Base-by-base conservation (phyloP, 2,113 vertebrate genomes). In the Eolophus roseicapilla region DNA sequence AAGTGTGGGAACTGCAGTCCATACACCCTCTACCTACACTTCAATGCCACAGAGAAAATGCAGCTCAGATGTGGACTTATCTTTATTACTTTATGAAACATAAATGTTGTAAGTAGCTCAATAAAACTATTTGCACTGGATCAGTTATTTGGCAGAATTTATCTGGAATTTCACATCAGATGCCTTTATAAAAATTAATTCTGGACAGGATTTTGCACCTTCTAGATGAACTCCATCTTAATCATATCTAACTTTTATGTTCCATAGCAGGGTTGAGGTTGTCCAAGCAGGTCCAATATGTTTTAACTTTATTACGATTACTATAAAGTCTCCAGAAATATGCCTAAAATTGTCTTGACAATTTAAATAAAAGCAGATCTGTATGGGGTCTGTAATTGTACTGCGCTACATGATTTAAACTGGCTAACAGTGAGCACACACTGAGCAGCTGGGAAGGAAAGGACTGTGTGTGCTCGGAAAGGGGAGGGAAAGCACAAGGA, bases 331-430 rank as follows among this genome's bases (percentile, higher is more conserved):
- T 91, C 79, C 60, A 44, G 3, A 94, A 96, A 96, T 86, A 90
- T 25, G 62, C 57, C 50, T 64, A 83, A 81, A 96, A 96, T 88
- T 92, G 82, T 79, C 92, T 78, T 81, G 92, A 96, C 92, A 95
- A 90, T 90, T 96, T 94, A 94, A 94, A 95, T 86, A 86, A 86
- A 97, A 97, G 93, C 95, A 94, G 95, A 94, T 90, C 92, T 78
- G 76, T 78, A 93, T 7, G n/a, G 64, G 60, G 88, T 86, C 85
- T 95, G 88, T 88, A 96, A 95, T 86, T 93, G 76, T 84, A 88
- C 73, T 60, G 50, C 20, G 67, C 64, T 90, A 68, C 50, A 85
- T 57, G 70, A 89, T 89, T 95, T 94, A 91, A 93, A 49, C 52
- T 25, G 35, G 79, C 62, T 95, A 93, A 92, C 18, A 93, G 90